Percentiles rank a stretch among this genome's conserved stretches.
Evolutionary conservation across 64 coral and sea anemone genomes (phyloP).

Genomic region (Stylophora pistillata): DNA sequence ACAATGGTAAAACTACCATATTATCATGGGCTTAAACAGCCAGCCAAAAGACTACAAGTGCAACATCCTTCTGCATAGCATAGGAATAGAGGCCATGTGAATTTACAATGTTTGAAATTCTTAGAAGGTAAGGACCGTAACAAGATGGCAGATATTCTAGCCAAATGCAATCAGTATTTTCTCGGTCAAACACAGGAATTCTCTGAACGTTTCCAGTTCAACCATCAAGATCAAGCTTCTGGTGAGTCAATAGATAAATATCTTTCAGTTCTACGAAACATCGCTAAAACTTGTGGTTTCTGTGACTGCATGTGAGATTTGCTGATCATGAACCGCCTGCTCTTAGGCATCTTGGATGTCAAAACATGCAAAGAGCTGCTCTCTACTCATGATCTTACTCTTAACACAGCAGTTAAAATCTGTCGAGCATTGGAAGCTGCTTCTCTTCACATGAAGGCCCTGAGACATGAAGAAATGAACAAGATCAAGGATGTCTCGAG

Average conservation of each 20-base stretch:
- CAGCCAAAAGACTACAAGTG: not conserved
- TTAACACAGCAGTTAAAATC: not conserved
- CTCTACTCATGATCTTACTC: not conserved
- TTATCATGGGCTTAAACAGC: not conserved
- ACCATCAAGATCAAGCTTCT: not conserved
- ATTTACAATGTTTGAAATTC: not conserved
- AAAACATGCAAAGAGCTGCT: not conserved
- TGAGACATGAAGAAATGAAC: slow-evolving; percentile 28
- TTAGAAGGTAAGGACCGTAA: not conserved
- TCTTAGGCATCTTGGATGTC: slow-evolving; percentile 12
- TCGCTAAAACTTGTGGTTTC: not conserved
- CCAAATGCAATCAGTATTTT: not conserved
- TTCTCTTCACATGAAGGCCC: slow-evolving; percentile 6
- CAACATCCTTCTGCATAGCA: not conserved
- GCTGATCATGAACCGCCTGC: not conserved
- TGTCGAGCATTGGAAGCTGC: slow-evolving; percentile 1
- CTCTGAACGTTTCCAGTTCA: slow-evolving; percentile 11
- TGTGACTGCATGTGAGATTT: not conserved
- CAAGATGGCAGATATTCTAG: not conserved
- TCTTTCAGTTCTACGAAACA: slow-evolving; percentile 9
- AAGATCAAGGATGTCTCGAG: not conserved
- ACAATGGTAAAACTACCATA: not conserved
- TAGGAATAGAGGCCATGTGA: not conserved
- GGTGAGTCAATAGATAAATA: slow-evolving; percentile 9
- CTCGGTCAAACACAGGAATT: not conserved